Percentiles rank a stretch among this genome's conserved stretches.
These are phyloP conservation scores for Carterocephalus palaemon DNA, from an alignment of 2,888 invertebrate species.

Conservation along the genomic window DNA sequence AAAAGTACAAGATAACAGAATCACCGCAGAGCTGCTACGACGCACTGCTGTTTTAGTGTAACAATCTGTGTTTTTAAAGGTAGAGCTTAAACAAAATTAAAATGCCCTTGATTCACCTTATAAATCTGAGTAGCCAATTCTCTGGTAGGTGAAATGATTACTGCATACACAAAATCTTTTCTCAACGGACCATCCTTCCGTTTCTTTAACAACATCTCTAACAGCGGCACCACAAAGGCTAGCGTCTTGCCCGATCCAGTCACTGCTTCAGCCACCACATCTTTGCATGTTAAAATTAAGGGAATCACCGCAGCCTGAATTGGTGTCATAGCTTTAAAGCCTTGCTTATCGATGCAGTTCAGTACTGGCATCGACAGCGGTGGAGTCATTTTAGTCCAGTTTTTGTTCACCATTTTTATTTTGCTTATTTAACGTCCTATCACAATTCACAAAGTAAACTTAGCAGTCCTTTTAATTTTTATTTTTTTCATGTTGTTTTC, in stretches of 20 bases:
- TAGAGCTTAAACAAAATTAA: neutral
- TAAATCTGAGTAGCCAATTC: conserved; percentile 95
- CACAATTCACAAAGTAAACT: too few species aligned
- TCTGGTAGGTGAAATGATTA: conserved; percentile 96
- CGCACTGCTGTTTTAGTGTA: too few species aligned
- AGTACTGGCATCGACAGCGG: conserved; percentile 71
- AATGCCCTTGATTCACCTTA: conserved; percentile 72
- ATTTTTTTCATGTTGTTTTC: too few species aligned
- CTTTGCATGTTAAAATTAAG: conserved; percentile 91
- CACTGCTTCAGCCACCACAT: conserved; percentile 98
- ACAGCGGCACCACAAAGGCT: conserved; percentile 94
- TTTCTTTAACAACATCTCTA: conserved; percentile 88
- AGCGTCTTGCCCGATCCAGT: conserved; percentile 99
- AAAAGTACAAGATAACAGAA: too few species aligned
- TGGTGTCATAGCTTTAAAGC: conserved; percentile 79
- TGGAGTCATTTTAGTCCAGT: conserved; percentile 63
- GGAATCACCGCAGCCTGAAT: conserved; percentile 93
- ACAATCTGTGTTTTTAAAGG: too few species aligned
- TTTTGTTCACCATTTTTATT: conserved; percentile 60
- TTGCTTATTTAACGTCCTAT: conserved; percentile 10
- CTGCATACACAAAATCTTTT: conserved; percentile 88
- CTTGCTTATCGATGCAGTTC: conserved; percentile 71
- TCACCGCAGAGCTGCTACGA: too few species aligned
- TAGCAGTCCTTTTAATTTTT: too few species aligned
- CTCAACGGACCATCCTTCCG: conserved; percentile 81